These are phyloP conservation scores for Macrotis lagotis DNA, from an alignment of 2,113 vertebrate genomes.

Conservation along the genomic window DNA sequence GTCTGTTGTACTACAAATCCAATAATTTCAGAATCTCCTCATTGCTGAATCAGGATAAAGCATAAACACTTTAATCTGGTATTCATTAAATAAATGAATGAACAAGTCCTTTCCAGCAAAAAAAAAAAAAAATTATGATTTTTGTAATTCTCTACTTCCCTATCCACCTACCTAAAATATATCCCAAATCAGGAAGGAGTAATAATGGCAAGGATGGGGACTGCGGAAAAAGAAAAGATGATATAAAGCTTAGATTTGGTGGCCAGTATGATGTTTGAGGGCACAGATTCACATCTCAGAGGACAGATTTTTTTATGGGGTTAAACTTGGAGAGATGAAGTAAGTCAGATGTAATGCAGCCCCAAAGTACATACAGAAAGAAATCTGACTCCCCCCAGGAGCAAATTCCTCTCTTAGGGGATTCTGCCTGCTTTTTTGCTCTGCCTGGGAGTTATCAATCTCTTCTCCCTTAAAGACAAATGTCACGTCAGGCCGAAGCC, in stretches of 20 bases:
- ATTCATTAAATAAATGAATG: neutral
- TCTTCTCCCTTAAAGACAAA: conserved; percentile 81
- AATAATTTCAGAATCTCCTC: neutral
- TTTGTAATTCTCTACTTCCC: neutral
- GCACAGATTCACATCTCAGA: conserved; percentile 21
- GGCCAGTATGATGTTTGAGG: neutral
- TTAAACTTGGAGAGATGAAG: conserved; percentile 69
- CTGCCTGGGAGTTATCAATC: conserved; percentile 79
- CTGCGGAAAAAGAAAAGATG: neutral
- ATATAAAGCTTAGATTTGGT: conserved; percentile 33
- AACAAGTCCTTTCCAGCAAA: neutral
- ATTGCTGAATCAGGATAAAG: neutral
- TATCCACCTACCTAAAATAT: neutral
- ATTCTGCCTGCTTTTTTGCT: conserved; percentile 61
- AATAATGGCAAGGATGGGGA: neutral
- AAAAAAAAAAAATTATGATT: neutral
- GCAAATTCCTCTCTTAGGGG: conserved; percentile 66
- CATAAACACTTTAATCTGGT: neutral
- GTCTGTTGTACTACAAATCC: neutral
- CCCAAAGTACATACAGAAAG: neutral
- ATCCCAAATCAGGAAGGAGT: neutral
- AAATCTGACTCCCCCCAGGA: conserved; percentile 61
- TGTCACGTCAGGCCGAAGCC: conserved; percentile 70
- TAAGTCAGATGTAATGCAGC: conserved; percentile 66
- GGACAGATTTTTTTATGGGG: neutral